Conservation (phyloP, 1,140 invertebrate genomes). For the Drosophila nigromelanica region DNA sequence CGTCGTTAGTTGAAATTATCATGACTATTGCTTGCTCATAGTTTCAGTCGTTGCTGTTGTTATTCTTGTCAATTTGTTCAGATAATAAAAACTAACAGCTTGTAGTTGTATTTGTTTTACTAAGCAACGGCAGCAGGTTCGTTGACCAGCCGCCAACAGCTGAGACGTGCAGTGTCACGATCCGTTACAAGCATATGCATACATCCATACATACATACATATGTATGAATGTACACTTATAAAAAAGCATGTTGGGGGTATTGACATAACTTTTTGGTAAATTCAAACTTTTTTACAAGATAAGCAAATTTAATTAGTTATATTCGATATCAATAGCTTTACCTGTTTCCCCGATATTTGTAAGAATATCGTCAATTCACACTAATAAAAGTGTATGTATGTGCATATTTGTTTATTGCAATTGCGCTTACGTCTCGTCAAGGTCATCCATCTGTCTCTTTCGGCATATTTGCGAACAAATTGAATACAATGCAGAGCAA, state of each 20-base stretch:
- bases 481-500: constrained; percentile 23
- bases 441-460: constrained; percentile 43
- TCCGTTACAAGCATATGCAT: constrained; percentile 15
- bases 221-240: not conserved
- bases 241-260: constrained; percentile 4
- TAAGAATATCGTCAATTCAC: not conserved
- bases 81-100: constrained; percentile 66
- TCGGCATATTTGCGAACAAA: constrained; percentile 31
- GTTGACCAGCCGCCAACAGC: constrained; percentile 51
- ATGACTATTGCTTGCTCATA: constrained; percentile 27
- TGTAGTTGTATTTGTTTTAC: constrained; percentile 50
- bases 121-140: constrained; percentile 50
- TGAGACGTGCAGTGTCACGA: constrained; percentile 36
- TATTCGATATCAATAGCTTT: not conserved
- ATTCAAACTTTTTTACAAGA: not conserved
- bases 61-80: constrained; percentile 53
- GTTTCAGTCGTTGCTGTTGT: constrained; percentile 25
- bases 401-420: constrained; percentile 20
- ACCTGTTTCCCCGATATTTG: too few relatives aligned
- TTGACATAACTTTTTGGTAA: not conserved
- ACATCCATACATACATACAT: too few relatives aligned
- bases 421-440: constrained; percentile 16
- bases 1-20: constrained; percentile 34
- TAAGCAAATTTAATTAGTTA: not conserved
- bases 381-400: not conserved